A percentile compares a stretch with the other conserved stretches of the same genome.
Conservation (phyloP, 1,140 invertebrate species). For the Ostrea edulis region DNA sequence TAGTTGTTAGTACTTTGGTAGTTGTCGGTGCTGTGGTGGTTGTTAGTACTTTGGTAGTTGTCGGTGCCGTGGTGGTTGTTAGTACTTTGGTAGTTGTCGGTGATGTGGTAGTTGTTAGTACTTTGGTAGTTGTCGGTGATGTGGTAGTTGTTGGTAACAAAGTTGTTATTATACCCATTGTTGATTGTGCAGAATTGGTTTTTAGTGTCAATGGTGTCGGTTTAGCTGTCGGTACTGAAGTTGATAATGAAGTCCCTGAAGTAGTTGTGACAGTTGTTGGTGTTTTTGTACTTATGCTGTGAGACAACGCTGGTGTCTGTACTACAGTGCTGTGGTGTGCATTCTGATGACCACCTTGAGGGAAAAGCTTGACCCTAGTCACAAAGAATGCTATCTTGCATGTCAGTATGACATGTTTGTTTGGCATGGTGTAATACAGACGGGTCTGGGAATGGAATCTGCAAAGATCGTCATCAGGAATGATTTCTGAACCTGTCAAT, state of each 20-base stretch:
- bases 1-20: background rate
- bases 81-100: background rate
- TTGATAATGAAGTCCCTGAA: background rate
- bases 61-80: background rate
- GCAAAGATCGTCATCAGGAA: constrained; percentile 7
- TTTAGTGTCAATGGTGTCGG: background rate
- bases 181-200: background rate
- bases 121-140: background rate
- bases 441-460: constrained; percentile 1
- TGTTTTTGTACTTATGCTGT: background rate
- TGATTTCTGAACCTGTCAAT: background rate
- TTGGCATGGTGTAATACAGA: background rate
- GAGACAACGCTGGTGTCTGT: background rate
- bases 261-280: background rate
- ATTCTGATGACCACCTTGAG: background rate
- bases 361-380: background rate
- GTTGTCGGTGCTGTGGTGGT: background rate
- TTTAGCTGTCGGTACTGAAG: background rate
- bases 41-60: background rate
- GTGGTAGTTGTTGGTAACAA: background rate
- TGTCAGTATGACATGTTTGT: background rate
- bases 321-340: background rate
- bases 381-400: background rate
- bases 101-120: background rate
- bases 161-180: background rate